phyloP scores from a whole-genome alignment of 2,113 vertebrate genomes.

The Prunella himalayana region DNA sequence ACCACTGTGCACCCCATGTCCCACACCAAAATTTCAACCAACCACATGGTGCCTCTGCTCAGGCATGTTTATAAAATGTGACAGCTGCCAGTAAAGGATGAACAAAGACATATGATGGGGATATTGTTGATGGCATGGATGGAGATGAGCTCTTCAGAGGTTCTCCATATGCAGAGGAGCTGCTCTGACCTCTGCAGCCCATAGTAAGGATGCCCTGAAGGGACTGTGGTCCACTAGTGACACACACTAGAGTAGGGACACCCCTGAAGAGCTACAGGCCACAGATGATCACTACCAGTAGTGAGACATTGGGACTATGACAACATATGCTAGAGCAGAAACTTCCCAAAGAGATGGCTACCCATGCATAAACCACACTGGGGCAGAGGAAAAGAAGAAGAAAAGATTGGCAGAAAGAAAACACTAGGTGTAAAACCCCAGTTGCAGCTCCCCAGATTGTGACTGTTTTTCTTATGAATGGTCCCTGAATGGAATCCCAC shows the following conservation, averaged over 20 bases:
- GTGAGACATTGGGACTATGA: not conserved
- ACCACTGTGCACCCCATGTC: not conserved
- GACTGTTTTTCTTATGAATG: not conserved
- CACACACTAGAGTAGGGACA: not conserved
- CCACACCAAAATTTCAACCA: not conserved
- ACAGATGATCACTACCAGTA: rapidly evolving
- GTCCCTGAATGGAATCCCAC: not conserved
- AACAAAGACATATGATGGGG: not conserved
- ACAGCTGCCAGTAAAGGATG: not conserved
- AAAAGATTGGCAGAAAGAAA: not conserved
- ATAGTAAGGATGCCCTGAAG: not conserved
- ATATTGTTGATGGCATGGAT: rapidly evolving
- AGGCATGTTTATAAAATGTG: not conserved
- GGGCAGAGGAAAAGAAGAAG: not conserved
- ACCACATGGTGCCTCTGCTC: not conserved
- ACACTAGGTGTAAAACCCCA: not conserved
- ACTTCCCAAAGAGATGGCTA: not conserved
- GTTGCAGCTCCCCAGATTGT: not conserved
- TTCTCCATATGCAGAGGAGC: not conserved
- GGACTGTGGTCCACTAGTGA: not conserved
- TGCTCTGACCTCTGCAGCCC: not conserved
- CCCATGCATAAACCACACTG: not conserved
- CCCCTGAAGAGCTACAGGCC: not conserved
- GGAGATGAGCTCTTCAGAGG: not conserved
- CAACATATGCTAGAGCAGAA: not conserved